phyloP scores from a whole-genome alignment of 2,797 vertebrate species.

The Rousettus madagascariensis region DNA sequence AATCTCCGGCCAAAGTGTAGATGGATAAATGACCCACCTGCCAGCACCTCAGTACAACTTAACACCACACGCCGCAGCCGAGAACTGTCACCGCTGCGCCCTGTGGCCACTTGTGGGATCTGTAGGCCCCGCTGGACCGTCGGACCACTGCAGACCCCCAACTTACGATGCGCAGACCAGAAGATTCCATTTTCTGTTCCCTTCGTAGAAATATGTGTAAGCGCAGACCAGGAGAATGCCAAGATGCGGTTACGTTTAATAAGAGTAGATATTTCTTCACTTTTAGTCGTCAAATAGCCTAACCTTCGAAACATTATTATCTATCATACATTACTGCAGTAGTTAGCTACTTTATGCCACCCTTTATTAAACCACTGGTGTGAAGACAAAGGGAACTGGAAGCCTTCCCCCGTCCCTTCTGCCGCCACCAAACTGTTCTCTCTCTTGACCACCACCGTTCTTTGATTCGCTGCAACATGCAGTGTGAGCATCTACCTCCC shows the following conservation, averaged over 20 bases:
- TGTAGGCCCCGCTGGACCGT: not conserved
- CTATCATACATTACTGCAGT: not conserved
- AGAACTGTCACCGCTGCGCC: not conserved
- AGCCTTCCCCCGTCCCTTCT: not conserved
- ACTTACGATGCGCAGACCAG: not conserved
- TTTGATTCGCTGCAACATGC: not conserved
- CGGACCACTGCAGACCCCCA: not conserved
- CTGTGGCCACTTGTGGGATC: not conserved
- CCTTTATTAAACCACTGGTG: not conserved
- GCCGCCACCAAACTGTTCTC: not conserved
- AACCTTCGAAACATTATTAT: constrained; percentile 19
- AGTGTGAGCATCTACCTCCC: not conserved
- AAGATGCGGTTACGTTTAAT: not conserved
- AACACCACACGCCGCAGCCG: not conserved
- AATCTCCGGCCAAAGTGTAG: not conserved
- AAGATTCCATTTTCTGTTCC: not conserved
- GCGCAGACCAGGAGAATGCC: not conserved
- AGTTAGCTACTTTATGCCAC: not conserved
- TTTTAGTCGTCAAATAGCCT: constrained; percentile 26
- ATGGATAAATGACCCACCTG: too few species aligned
- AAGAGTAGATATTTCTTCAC: not conserved
- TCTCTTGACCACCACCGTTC: not conserved
- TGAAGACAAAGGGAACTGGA: not conserved
- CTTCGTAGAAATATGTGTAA: not conserved
- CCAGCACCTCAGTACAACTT: not conserved